A percentile compares a stretch with the other conserved stretches of the same genome.
Evolutionary conservation across 2,113 vertebrate genomes (phyloP).

Genomic region (Mionectes macconnelli): DNA sequence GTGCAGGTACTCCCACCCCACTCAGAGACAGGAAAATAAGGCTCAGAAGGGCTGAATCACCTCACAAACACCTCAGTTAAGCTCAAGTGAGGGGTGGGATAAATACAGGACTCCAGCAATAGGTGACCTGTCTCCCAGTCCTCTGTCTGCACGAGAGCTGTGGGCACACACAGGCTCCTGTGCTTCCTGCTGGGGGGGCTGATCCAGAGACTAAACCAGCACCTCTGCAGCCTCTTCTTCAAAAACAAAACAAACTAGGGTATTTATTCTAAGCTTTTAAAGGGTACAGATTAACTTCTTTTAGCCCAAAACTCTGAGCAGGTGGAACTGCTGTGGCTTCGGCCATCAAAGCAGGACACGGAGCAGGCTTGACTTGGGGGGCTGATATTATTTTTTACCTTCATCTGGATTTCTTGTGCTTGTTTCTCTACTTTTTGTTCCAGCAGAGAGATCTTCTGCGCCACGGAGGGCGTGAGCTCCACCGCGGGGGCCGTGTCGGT

Average conservation of each 20-base stretch:
- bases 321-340: neutral
- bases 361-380: neutral
- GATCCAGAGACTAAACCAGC: neutral
- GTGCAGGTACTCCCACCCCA: neutral
- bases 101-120: neutral
- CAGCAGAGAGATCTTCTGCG: slow-evolving; percentile 74
- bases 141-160: neutral
- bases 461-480: slow-evolving; percentile 75
- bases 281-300: neutral
- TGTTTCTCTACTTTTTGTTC: slow-evolving; percentile 79
- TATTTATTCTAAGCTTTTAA: neutral
- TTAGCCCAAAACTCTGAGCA: neutral
- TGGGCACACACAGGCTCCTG: neutral
- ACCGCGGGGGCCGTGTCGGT: neutral
- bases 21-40: neutral
- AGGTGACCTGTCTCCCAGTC: neutral
- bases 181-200: neutral
- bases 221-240: neutral
- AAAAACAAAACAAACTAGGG: neutral
- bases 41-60: neutral
- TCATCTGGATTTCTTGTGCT: slow-evolving; percentile 72
- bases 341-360: neutral
- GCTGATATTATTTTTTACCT: slow-evolving; percentile 77
- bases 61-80: neutral
- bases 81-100: neutral